These are phyloP conservation scores for Rhopalosiphum maidis DNA, from an alignment of 1,140 invertebrate genomes.

Conservation along the genomic window DNA sequence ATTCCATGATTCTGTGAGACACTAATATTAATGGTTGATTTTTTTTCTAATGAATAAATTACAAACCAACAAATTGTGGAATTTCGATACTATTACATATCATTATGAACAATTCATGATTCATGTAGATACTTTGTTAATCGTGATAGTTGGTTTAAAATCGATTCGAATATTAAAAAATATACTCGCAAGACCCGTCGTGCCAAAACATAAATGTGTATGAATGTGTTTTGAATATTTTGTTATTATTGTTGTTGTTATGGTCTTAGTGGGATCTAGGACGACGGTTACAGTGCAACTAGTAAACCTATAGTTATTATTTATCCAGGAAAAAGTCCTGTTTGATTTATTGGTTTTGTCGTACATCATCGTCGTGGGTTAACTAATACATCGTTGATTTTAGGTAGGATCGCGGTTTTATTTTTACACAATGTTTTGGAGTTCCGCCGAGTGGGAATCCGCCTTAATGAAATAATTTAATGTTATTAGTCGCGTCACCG, in stretches of 20 bases:
- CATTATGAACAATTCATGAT: background rate
- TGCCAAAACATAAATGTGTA: background rate
- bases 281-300: no score
- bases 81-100: background rate
- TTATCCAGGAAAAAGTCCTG: background rate
- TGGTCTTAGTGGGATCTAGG: no score
- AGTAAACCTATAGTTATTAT: no score
- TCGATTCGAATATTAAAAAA: background rate
- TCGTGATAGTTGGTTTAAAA: background rate
- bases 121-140: background rate
- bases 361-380: background rate
- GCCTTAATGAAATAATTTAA: background rate
- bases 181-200: background rate
- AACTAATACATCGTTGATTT: background rate
- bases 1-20: background rate
- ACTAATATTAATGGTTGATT: background rate
- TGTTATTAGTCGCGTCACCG: background rate
- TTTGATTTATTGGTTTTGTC: background rate
- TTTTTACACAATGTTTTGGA: background rate
- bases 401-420: background rate
- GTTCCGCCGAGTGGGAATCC: background rate
- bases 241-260: no score
- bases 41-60: background rate
- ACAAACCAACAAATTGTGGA: background rate
- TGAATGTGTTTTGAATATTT: no score